Evolutionary conservation across 2,113 vertebrate species (phyloP), one percentile per base, ranked within the genome.

Genomic region (Oenanthe melanoleuca): DNA sequence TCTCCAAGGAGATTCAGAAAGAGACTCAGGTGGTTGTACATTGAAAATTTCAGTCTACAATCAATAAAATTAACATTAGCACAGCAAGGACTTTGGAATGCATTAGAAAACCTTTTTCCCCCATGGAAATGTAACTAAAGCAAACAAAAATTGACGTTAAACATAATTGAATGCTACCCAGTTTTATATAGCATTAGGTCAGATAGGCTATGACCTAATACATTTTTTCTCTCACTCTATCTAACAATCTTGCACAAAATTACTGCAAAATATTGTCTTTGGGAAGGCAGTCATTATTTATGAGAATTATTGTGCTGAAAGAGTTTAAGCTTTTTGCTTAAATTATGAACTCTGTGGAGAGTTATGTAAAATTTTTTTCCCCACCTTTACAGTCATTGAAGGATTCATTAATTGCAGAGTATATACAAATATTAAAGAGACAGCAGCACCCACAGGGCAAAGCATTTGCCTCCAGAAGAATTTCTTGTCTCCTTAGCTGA

Each of bases 61-160:
- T 80, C 53, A 95, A 84, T 92, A 95, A 97, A 97, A 97, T 95
- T 18, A 97, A 95, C 70, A 96, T 96, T 87, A 97, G 97, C 91
- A 96, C 69, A 91, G 67, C 34, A 92, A 96, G 66, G 66, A 72
- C 80, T 93, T 84, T 97, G 95, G 95, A 97, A 97, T 95, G 84
- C 70, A 92, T 93, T 97, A 89, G 93, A 97, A 98, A 97, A 96
- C 60, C 73, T 95, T 95, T 25, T 91, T 34, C 83, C 90, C 93
- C 92, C 86, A 94, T 93, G 90, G 84, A 92, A 97, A 98, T 97
- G 97, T 95, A 97, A 88, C 87, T 96, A 97, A 98, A 98, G 65
- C n/a, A 97, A 97, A 95, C 89, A 97, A 96, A 98, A 97, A 88
- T 84, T 92, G 89, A 96, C 90, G 88, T 96, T 96, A 96, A 95